Evolutionary conservation across 2,888 invertebrate genomes (phyloP).

Genomic region (Hirtodrosophila alboralis): DNA sequence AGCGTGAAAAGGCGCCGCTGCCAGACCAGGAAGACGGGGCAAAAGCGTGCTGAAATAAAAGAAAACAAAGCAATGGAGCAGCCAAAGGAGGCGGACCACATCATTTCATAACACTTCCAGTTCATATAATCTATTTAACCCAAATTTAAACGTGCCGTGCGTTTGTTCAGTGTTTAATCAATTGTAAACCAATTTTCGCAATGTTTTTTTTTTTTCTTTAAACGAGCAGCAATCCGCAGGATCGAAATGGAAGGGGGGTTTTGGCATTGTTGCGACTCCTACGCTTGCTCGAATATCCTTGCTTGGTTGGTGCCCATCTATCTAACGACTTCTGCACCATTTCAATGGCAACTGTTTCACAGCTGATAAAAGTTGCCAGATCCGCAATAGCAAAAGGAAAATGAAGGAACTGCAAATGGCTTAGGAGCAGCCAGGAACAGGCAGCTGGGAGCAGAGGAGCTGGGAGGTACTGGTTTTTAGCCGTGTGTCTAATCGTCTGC

Average conservation of each 20-base stretch:
- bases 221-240: constrained; percentile 46
- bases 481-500: constrained; percentile 82
- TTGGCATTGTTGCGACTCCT: constrained; percentile 43
- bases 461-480: constrained; percentile 40
- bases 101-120: constrained; percentile 79
- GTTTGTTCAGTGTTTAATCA: constrained; percentile 79
- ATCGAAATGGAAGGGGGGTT: constrained; percentile 4
- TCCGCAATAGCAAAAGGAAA: constrained; percentile 31
- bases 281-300: constrained; percentile 46
- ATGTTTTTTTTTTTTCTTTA: constrained; percentile 78
- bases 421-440: constrained; percentile 4
- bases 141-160: constrained; percentile 80
- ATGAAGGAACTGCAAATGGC: constrained; percentile 14
- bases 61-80: constrained; percentile 17
- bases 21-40: constrained; percentile 6
- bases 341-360: constrained; percentile 82
- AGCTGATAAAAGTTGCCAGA: constrained; percentile 82
- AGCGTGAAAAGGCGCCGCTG: constrained; percentile 65
- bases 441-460: constrained; percentile 18
- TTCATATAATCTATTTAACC: constrained; percentile 81
- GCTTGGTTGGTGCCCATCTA: constrained; percentile 52
- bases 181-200: constrained; percentile 80
- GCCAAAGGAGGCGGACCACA: constrained; percentile 54
- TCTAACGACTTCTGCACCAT: constrained; percentile 75
- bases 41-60: constrained; percentile 42